Conservation (phyloP, 2,113 vertebrate species). For the Psilopsiagon aurifrons region DNA sequence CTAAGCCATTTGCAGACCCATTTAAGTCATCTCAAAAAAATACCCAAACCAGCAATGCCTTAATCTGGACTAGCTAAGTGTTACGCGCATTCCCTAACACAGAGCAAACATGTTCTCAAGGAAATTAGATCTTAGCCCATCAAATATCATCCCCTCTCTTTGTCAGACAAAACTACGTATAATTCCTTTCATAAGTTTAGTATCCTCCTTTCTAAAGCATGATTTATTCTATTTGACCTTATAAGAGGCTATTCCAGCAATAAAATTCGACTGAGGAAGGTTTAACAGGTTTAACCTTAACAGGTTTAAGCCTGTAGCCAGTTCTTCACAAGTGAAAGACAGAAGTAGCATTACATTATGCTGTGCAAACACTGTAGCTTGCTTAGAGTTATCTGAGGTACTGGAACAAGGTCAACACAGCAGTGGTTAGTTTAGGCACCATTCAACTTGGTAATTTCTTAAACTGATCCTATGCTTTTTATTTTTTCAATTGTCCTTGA, state of each 20-base stretch:
- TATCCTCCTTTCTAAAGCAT: neutral
- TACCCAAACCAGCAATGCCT: fast-evolving
- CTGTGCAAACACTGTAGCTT: neutral
- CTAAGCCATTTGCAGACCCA: neutral
- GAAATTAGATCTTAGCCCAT: neutral
- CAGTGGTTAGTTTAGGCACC: neutral
- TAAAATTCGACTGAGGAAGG: neutral
- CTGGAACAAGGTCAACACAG: neutral
- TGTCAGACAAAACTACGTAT: neutral
- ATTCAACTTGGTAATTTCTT: neutral
- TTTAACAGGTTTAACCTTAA: too few relatives aligned
- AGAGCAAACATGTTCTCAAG: neutral
- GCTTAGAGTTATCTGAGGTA: neutral
- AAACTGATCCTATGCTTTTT: neutral
- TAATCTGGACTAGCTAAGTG: neutral
- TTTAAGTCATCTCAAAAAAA: neutral
- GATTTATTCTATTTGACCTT: neutral
- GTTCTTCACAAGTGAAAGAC: neutral
- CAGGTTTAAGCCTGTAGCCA: neutral
- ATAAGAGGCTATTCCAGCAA: neutral
- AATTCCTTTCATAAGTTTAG: neutral
- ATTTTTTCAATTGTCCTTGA: neutral
- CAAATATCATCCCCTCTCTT: neutral
- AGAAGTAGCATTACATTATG: fast-evolving
- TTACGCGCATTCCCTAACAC: neutral